These are phyloP conservation scores for Meghimatium bilineatum DNA, from an alignment of 2,888 invertebrate genomes.

Conservation along the genomic window DNA sequence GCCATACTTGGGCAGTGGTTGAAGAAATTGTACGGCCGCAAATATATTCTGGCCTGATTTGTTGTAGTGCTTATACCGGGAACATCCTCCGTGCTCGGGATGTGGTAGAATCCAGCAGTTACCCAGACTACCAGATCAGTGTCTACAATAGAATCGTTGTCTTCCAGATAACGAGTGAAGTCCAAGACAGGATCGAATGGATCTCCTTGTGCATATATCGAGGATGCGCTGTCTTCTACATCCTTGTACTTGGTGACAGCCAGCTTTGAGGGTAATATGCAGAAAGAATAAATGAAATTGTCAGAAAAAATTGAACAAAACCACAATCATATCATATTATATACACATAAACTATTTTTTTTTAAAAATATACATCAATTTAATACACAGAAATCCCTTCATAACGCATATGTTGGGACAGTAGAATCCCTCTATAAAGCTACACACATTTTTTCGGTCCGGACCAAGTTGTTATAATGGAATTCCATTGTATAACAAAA, in stretches of 20 bases:
- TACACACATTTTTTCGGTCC: no score
- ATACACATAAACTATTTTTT: no score
- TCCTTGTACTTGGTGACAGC: slow-evolving; percentile 70
- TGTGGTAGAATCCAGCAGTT: slow-evolving; percentile 66
- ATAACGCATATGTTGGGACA: no score
- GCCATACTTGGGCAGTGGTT: slow-evolving; percentile 67
- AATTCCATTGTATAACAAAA: no score
- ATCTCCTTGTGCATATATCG: slow-evolving; percentile 69
- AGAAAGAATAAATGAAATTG: neutral
- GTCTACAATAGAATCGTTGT: slow-evolving; percentile 69
- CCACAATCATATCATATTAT: no score
- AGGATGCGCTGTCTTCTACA: slow-evolving; percentile 65
- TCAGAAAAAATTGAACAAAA: neutral
- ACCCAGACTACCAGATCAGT: slow-evolving; percentile 73
- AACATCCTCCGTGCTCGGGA: slow-evolving; percentile 72
- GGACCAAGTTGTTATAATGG: no score
- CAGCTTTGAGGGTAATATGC: slow-evolving; percentile 54
- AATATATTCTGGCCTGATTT: slow-evolving; percentile 60
- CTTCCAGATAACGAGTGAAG: slow-evolving; percentile 66
- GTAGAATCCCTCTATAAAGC: no score
- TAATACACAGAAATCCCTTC: no score
- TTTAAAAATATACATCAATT: no score
- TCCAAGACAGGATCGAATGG: slow-evolving; percentile 69
- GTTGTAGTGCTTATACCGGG: slow-evolving; percentile 66
- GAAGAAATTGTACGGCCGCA: slow-evolving; percentile 72